Conservation (phyloP, 2,113 vertebrate species). For the Cromileptes altivelis region DNA sequence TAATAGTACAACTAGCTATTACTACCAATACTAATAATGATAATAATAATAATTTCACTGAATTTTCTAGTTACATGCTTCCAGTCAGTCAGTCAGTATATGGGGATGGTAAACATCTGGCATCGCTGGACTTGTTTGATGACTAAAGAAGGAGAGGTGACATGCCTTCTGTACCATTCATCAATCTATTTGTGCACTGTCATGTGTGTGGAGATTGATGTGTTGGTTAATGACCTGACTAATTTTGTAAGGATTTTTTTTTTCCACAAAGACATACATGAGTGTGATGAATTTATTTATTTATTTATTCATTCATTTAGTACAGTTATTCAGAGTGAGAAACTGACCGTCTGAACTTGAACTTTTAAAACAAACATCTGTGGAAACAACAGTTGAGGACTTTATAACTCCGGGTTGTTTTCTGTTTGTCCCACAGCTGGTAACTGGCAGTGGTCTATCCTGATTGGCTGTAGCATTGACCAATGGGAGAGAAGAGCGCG, state of each 20-base stretch:
- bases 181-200: too few species aligned
- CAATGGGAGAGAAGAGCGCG: constrained; percentile 65
- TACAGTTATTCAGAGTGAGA: not conserved
- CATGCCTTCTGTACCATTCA: too few species aligned
- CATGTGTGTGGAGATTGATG: not conserved
- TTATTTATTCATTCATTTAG: not conserved
- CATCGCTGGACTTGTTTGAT: too few species aligned
- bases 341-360: not conserved
- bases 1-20: too few species aligned
- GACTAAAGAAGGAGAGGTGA: too few species aligned
- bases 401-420: constrained; percentile 23
- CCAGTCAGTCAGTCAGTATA: too few species aligned
- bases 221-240: not conserved
- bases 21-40: too few species aligned
- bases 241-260: not conserved
- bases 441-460: not conserved
- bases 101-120: too few species aligned
- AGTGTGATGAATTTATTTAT: not conserved
- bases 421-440: not conserved
- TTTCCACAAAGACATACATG: not conserved
- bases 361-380: not conserved
- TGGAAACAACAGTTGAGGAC: not conserved
- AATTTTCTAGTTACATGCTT: too few species aligned
- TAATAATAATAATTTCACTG: too few species aligned
- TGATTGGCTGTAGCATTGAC: constrained; percentile 65